These are phyloP conservation scores for Rhea americana DNA, from an alignment of 2,113 vertebrate species.

Conservation along the genomic window DNA sequence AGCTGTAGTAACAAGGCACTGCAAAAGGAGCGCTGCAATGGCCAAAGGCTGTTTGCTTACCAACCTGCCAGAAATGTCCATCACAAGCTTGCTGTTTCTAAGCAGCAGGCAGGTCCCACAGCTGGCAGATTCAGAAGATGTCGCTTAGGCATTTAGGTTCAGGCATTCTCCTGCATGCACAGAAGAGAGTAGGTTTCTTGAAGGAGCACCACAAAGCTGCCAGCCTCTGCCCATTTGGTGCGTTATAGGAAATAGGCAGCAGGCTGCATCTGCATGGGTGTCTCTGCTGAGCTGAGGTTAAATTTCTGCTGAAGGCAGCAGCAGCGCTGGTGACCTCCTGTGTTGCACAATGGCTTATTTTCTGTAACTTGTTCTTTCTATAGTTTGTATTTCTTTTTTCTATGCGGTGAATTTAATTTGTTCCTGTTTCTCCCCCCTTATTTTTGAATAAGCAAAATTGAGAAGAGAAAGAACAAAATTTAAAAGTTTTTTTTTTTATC, in stretches of 20 bases:
- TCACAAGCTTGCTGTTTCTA: not conserved
- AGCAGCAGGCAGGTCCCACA: not conserved
- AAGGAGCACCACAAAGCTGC: not conserved
- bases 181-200: not conserved
- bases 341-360: not conserved
- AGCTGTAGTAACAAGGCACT: not conserved
- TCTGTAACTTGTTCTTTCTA: not conserved
- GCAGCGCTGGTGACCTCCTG: not conserved
- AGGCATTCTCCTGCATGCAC: accelerated
- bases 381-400: not conserved
- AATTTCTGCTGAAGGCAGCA: not conserved
- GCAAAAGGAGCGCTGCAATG: not conserved
- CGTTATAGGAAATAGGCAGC: not conserved
- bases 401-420: not conserved
- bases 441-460: constrained; percentile 37
- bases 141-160: not conserved
- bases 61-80: not conserved
- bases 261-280: not conserved
- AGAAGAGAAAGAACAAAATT: constrained; percentile 2
- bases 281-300: not conserved
- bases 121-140: not conserved
- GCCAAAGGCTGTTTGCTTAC: accelerated
- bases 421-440: not conserved
- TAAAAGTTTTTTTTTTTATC: not conserved
- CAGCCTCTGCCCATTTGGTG: not conserved